Evolutionary conservation across 1,140 invertebrate genomes (phyloP).

Genomic region (Drosophila ogumai): DNA sequence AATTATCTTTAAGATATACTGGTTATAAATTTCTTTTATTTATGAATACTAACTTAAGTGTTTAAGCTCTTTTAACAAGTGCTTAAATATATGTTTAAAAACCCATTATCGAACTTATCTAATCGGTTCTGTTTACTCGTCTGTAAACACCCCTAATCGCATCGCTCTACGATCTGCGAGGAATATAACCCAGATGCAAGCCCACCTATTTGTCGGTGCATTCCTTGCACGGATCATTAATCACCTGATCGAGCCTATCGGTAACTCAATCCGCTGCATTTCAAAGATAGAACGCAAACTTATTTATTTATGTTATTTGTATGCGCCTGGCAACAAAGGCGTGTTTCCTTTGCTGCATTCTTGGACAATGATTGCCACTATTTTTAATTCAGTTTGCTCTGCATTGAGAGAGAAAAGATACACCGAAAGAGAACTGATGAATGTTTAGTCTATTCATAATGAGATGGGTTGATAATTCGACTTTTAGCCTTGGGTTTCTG

Average conservation of each 20-base stretch:
- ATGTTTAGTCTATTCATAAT: not conserved
- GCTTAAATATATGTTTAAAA: slow-evolving; percentile 9
- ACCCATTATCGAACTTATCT: slow-evolving; percentile 7
- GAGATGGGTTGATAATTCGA: not conserved
- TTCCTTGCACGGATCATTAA: slow-evolving; percentile 43
- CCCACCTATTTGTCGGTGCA: slow-evolving; percentile 22
- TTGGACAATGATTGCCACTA: slow-evolving; percentile 61
- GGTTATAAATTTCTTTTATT: not conserved
- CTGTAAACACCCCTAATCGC: slow-evolving; percentile 18
- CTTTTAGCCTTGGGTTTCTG: slow-evolving; percentile 6
- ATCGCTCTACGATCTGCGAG: slow-evolving; percentile 19
- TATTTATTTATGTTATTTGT: slow-evolving; percentile 25
- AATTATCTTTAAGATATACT: not conserved
- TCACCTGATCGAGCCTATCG: slow-evolving; percentile 22
- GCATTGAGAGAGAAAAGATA: not conserved
- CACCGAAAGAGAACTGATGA: not conserved
- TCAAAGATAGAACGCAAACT: slow-evolving; percentile 24
- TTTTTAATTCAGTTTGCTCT: slow-evolving; percentile 47
- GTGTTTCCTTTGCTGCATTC: slow-evolving; percentile 62
- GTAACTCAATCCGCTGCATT: slow-evolving; percentile 41
- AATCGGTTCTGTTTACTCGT: slow-evolving; percentile 26
- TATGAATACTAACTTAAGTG: not conserved
- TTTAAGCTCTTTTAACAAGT: not conserved
- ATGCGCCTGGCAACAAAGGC: slow-evolving; percentile 38
- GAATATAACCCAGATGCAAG: slow-evolving; percentile 30